Base-by-base conservation (phyloP, 2,888 invertebrate species). In the Folsomia candida region DNA sequence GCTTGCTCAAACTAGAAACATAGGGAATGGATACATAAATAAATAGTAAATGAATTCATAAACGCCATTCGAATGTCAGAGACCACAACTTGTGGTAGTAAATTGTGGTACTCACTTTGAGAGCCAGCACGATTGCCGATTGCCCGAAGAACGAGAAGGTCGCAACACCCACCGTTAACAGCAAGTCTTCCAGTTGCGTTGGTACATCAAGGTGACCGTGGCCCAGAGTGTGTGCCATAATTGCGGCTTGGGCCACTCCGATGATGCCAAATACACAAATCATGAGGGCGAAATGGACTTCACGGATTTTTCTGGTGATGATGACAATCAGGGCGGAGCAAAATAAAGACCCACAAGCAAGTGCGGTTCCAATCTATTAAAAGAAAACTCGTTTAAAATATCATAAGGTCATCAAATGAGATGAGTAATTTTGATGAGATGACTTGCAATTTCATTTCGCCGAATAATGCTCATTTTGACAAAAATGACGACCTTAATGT, bases 91-190 rank as follows among this genome's bases (percentile, higher is more conserved):
- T 94, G n/a, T n/a, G n/a, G n/a, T n/a, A n/a, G n/a, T n/a, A n/a
- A n/a, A n/a, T n/a, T n/a, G n/a, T n/a, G n/a, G n/a, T n/a, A n/a
- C n/a, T n/a, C n/a, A n/a, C n/a, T n/a, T n/a, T 93, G 76, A 94
- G 84, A 1, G 94, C 91, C 82, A 93, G 86, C 22, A 94, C 94
- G 47, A 94, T 84, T 68, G 94, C 85, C 81, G 94, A 93, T 84
- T 94, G 94, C 1, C 94, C 94, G 57, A 91, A 86, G 83, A 93
- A 94, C 84, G 93, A 93, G 80, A 93, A 92, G 65, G 91, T 83
- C 51, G 91, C 93, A 73, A 94, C 85, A 18, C 74, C 78, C 20
- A 62, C 54, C 0, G 76, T 58, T 4, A 78, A 68, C 0, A 78
- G 18, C 2, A 68, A 62, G 25, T 78, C 78, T 3, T 28, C 14